phyloP scores from a whole-genome alignment of 2,888 invertebrate species.

The Acrobasis repandana region DNA sequence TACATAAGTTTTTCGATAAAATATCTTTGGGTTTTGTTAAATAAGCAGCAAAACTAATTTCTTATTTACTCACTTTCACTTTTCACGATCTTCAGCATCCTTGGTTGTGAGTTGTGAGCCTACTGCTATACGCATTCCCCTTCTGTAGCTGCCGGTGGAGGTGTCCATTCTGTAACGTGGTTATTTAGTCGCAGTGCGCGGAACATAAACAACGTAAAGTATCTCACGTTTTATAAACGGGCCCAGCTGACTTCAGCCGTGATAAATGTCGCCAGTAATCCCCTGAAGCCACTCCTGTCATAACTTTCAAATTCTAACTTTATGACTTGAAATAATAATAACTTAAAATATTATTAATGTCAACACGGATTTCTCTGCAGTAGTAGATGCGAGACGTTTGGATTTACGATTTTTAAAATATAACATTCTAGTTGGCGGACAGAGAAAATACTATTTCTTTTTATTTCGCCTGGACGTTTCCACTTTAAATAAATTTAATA shows the following conservation, averaged over 20 bases:
- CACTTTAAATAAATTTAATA: no score
- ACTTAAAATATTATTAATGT: slow-evolving; percentile 8
- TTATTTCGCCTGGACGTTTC: no score
- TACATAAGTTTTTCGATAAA: no score
- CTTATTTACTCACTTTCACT: no score
- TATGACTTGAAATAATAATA: slow-evolving; percentile 5
- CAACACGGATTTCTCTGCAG: background rate
- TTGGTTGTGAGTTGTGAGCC: no score
- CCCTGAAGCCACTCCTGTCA: slow-evolving; percentile 10
- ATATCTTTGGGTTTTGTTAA: no score
- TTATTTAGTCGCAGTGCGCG: slow-evolving; percentile 22
- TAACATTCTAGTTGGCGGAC: no score
- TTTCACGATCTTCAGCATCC: no score
- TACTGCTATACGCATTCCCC: no score
- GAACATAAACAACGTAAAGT: slow-evolving; percentile 6
- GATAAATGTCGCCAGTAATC: slow-evolving; percentile 13
- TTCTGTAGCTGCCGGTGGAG: background rate
- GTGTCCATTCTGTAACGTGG: background rate
- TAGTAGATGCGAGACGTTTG: background rate
- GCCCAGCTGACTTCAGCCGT: background rate
- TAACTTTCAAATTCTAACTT: slow-evolving; percentile 16
- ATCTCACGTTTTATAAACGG: slow-evolving; percentile 3
- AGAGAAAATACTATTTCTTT: no score
- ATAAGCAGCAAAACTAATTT: no score
- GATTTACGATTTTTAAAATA: background rate